Evolutionary conservation across 2,797 vertebrate species (phyloP), one percentile per base, ranked within the genome.

Genomic region (Novumbra hubbsi): DNA sequence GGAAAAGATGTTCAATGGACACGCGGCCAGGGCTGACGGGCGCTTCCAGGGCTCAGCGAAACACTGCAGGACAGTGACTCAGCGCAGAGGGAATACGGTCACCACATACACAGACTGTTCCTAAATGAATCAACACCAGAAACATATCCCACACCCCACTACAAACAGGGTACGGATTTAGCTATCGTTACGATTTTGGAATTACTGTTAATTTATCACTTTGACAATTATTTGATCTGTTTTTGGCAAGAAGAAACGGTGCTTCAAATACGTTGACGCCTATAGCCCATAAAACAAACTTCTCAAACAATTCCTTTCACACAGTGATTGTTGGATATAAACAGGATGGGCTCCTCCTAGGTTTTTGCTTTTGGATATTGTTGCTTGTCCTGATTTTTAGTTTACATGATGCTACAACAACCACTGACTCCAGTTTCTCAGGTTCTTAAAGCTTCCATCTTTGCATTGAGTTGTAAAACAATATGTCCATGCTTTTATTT

Each of bases 1-100:
- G 90, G 97, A 99, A 80, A 95, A 94, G 82, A 97, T 98, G 96
- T 99, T 98, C 75, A 95, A 93, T 81, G 89, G 84, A 52, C 92
- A 95, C 0, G 77, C 90, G 0, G 90, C 95, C 81, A 92, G 94
- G 88, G 93, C 94, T 81, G 95, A 96, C 72, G 89, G 79, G 77
- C 85, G 88, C 75, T 97, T 98, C 86, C 95, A 95, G 2, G 94
- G 94, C 66, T 92, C 94, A 68, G 94, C 94, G 62, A 98, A 98
- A 88, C 96, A 98, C 86, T 99, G 97, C 76, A 95, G 95, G 85
- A 98, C 97, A 83, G 97, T 98, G 87, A 99, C 96, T 3, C 96
- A 99, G 71, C 93, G 97, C 73, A 92, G 95, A 90, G 97, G 97
- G 78, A 99, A 99, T 78, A 98, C 98, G 97, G 97, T 99, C 76